Evolutionary conservation across 2,888 invertebrate species (phyloP), one percentile per base, ranked within the genome.

Genomic region (Sinhomidia bicolor): DNA sequence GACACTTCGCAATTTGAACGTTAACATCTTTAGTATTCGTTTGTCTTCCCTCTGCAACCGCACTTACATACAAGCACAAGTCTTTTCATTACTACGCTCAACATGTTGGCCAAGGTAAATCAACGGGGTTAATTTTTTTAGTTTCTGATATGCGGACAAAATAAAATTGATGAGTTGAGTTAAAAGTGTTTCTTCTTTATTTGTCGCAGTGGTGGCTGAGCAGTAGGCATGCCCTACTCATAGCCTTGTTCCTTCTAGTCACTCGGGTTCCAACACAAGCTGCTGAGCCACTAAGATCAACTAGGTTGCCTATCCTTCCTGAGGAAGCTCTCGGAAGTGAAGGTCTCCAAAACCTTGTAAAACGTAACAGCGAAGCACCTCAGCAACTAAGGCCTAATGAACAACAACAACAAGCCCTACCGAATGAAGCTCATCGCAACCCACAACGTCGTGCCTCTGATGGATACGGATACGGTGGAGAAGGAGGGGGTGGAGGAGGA

Each of bases 401-500:
- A 65, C 2, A 4, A 29, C 65, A 44, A 9, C 44, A 44, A 44
- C 44, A 9, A 44, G 10, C 44, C 12, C 44, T 1, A 44, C 60
- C 36, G 1, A 32, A 17, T 5, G 57, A 65, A 7, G 12, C 47
- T 10, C 51, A n/a, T 7, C 36, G 36, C 6, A 32, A 36, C 7
- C 71, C 60, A 23, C 62, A 60, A 4, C 76, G 54, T 29, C 54
- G 85, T 26, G 29, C 71, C 14, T 54, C 68, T 6, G 85, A 79
- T 12, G 85, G 68, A n/a, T 85, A 85, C 44, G 84, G 84, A 23
- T 32, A 41, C 10, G 80, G 80, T 17, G 71, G 86, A 68, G 74
- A 54, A n/a, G 51, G 57, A 51, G 86, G 68, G 10, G 57, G 54
- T 17, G 78, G 51, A 47, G 71, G 71, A 20, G 68, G 82, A n/a